Percentiles rank a stretch among this genome's conserved stretches.
Evolutionary conservation across 2,113 vertebrate species (phyloP).

Genomic region (Vicugna pacos): DNA sequence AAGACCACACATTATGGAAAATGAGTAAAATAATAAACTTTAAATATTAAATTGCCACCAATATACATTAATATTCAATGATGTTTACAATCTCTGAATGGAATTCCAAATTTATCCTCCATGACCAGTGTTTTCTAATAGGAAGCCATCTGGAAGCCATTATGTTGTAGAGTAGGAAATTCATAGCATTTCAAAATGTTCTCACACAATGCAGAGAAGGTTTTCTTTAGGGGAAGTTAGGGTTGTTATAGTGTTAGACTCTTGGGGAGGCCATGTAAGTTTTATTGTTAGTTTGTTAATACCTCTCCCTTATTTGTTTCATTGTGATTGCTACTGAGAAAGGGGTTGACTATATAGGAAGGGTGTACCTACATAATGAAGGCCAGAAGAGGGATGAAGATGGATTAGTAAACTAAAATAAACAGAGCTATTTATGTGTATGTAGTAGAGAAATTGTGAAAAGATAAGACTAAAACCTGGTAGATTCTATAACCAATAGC

Average conservation of each 20-base stretch:
- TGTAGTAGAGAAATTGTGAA: neutral
- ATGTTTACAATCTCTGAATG: neutral
- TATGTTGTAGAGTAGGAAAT: neutral
- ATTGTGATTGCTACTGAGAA: conserved; percentile 17
- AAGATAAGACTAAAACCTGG: neutral
- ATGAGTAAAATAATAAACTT: neutral
- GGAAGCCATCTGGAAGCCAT: neutral
- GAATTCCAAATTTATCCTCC: neutral
- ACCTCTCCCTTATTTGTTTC: neutral
- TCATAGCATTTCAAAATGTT: neutral
- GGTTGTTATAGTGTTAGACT: neutral
- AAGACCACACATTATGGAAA: neutral
- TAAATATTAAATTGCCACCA: neutral
- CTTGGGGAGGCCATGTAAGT: neutral
- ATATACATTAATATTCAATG: neutral
- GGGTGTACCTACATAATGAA: neutral
- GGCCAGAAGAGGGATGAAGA: neutral
- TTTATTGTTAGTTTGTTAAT: conserved; percentile 27
- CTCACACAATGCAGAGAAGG: neutral
- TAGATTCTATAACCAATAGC: neutral
- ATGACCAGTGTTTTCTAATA: neutral
- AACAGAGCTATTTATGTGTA: neutral
- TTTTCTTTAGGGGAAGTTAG: neutral
- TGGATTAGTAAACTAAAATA: neutral
- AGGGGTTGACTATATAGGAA: neutral